A percentile compares a stretch with the other conserved stretches of the same genome.
Evolutionary conservation across 2,113 vertebrate genomes (phyloP).

Genomic region (Peucedramus taeniatus): DNA sequence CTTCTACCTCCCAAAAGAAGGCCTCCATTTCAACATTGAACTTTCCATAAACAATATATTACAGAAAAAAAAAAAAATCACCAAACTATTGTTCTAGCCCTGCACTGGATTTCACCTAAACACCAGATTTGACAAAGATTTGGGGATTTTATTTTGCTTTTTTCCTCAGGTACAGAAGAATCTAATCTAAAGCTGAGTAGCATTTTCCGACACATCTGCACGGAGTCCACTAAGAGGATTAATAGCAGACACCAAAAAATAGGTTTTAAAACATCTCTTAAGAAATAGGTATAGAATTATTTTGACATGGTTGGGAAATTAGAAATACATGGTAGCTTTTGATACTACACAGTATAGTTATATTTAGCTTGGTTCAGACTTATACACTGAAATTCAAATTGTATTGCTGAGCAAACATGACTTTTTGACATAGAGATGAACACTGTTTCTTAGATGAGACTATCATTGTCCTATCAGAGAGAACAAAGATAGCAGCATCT

Average conservation of each 20-base stretch:
- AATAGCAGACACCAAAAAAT: not conserved
- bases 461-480: not conserved
- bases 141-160: not conserved
- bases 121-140: not conserved
- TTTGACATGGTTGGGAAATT: not conserved
- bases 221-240: not conserved
- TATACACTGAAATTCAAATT: not conserved
- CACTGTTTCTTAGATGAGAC: not conserved
- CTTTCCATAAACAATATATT: not conserved
- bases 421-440: not conserved
- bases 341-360: not conserved
- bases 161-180: not conserved
- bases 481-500: not conserved
- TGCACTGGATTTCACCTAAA: not conserved
- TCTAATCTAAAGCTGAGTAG: not conserved
- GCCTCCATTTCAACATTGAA: not conserved
- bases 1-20: not conserved
- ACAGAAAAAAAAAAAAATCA: too few relatives aligned
- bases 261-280: not conserved
- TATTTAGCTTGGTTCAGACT: not conserved
- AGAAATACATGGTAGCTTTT: not conserved
- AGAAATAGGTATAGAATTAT: not conserved
- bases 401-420: not conserved
- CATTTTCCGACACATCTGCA: not conserved
- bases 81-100: not conserved